Conservation (phyloP, 1,140 invertebrate species). For the Leptopilina boulardi region DNA sequence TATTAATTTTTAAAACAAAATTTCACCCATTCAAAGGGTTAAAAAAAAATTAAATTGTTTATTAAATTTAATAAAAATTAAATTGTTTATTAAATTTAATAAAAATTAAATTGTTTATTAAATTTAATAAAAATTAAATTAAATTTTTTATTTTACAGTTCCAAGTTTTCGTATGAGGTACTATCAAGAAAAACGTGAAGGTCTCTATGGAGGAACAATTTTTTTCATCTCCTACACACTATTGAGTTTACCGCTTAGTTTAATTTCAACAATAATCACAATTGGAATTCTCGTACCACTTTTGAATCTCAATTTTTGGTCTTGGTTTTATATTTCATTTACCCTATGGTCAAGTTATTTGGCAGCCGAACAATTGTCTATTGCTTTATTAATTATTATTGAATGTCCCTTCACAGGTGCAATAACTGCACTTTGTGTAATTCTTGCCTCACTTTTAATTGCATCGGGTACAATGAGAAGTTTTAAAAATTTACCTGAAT, state of each 20-base stretch:
- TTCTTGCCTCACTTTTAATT: conserved; percentile 84
- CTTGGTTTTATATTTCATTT: conserved; percentile 69
- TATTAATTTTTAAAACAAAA: too few relatives aligned
- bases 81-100: not conserved
- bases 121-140: conserved; percentile 35
- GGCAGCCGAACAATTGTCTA: conserved; percentile 89
- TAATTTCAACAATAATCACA: conserved; percentile 76
- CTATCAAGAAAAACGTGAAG: conserved; percentile 92
- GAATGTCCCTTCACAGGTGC: conserved; percentile 86
- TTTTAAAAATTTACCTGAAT: conserved; percentile 74
- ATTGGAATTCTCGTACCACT: conserved; percentile 70
- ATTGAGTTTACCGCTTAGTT: conserved; percentile 87
- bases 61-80: too few relatives aligned
- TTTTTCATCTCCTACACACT: conserved; percentile 88
- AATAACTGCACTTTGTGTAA: conserved; percentile 85
- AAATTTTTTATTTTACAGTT: conserved; percentile 83
- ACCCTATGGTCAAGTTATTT: conserved; percentile 88
- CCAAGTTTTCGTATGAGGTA: conserved; percentile 90
- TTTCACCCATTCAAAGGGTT: too few relatives aligned
- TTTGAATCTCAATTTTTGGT: conserved; percentile 65
- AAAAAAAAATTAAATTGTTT: not conserved
- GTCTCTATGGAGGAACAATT: conserved; percentile 89
- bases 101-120: too few relatives aligned
- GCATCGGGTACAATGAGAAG: conserved; percentile 87
- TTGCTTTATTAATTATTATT: conserved; percentile 88